Evolutionary conservation across 2,888 invertebrate genomes (phyloP).

Genomic region (Erannis defoliaria): DNA sequence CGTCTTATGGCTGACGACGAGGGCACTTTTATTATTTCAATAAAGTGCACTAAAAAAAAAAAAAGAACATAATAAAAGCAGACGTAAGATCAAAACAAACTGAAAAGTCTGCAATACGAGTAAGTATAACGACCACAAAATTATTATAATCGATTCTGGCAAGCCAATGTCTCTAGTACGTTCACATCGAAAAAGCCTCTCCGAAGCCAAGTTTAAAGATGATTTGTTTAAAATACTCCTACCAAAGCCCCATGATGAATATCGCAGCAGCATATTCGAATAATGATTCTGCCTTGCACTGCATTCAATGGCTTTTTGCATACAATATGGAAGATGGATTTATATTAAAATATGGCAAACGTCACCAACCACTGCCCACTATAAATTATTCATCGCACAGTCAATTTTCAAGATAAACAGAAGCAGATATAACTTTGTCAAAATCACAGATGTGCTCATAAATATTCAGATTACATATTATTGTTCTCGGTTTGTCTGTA

Average conservation of each 20-base stretch:
- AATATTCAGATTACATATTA: conserved; percentile 84
- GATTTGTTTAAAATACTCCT: conserved; percentile 85
- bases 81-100: conserved; percentile 2
- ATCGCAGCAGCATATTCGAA: conserved; percentile 83
- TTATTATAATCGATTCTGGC: conserved; percentile 36
- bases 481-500: conserved; percentile 83
- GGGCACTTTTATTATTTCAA: no score
- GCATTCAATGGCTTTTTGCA: conserved; percentile 86
- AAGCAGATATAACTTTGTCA: conserved; percentile 67
- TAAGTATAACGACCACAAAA: conserved; percentile 26
- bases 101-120: conserved; percentile 1
- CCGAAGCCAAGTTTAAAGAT: conserved; percentile 74
- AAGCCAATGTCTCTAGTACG: conserved; percentile 24
- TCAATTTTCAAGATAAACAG: conserved; percentile 84
- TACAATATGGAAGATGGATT: conserved; percentile 86
- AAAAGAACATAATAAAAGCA: not conserved
- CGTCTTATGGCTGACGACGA: no score
- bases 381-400: conserved; percentile 85
- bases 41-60: no score
- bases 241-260: conserved; percentile 78
- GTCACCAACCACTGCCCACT: conserved; percentile 82
- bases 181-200: conserved; percentile 30
- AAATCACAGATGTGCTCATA: conserved; percentile 80
- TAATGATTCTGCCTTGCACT: conserved; percentile 84
- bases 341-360: conserved; percentile 86